Conservation (phyloP, 2,797 vertebrate species). For the Bovichtus diacanthus region DNA sequence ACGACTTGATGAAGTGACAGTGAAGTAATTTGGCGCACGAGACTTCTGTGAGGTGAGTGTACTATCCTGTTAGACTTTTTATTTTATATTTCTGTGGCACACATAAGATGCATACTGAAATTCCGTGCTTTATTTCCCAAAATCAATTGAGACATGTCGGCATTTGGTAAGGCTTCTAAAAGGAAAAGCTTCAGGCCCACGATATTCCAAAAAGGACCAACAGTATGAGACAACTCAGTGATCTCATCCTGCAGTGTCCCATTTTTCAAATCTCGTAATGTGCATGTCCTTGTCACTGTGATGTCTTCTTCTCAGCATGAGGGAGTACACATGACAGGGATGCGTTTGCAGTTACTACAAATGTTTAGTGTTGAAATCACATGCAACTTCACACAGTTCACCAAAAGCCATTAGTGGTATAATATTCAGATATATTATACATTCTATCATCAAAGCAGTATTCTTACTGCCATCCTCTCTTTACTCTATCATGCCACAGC, state of each 20-base stretch:
- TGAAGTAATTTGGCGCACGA: constrained; percentile 9
- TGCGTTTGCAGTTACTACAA: not conserved
- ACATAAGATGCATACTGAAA: not conserved
- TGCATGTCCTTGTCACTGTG: not conserved
- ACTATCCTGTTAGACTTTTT: not conserved
- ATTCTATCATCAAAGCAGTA: not conserved
- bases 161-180: not conserved
- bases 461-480: not conserved
- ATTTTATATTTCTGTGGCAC: not conserved
- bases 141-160: not conserved
- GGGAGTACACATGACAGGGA: not conserved
- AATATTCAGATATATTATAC: not conserved
- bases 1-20: not conserved
- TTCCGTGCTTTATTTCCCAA: not conserved
- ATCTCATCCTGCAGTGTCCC: constrained; percentile 1
- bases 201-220: not conserved
- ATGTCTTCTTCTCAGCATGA: not conserved
- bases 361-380: not conserved
- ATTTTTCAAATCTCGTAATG: not conserved
- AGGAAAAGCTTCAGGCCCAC: not conserved
- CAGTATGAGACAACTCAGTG: not conserved
- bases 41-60: constrained; percentile 58
- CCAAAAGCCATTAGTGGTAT: not conserved
- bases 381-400: not conserved
- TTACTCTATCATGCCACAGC: not conserved